Evolutionary conservation across 2,888 invertebrate genomes (phyloP).

Genomic region (Euphydryas editha): DNA sequence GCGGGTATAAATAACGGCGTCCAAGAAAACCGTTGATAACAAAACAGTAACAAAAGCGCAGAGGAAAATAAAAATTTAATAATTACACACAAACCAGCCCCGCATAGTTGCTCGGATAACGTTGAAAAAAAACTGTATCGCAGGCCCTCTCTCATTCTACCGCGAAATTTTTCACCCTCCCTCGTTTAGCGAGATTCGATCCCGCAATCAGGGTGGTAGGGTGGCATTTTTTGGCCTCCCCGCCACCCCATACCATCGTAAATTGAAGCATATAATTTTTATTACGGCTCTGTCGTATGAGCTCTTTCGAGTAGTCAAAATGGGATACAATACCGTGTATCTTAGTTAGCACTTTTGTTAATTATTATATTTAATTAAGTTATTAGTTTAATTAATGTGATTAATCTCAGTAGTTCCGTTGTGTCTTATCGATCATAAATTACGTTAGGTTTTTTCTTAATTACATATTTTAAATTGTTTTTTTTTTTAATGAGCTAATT

Average conservation of each 20-base stretch:
- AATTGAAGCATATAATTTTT: constrained; percentile 84
- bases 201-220: constrained; percentile 78
- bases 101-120: constrained; percentile 78
- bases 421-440: not conserved
- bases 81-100: constrained; percentile 71
- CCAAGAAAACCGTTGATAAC: constrained; percentile 26
- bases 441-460: not conserved
- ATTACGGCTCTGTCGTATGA: constrained; percentile 79
- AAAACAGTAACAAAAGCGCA: constrained; percentile 46
- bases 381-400: constrained; percentile 6
- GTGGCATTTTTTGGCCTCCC: constrained; percentile 70
- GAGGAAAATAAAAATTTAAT: constrained; percentile 66
- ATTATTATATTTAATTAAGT: constrained; percentile 19
- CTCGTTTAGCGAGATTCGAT: constrained; percentile 81
- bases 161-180: constrained; percentile 68
- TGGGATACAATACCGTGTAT: constrained; percentile 42
- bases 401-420: not conserved
- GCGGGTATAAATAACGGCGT: constrained; percentile 10
- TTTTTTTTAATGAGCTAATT: too few species aligned
- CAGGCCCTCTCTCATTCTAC: constrained; percentile 57
- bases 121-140: constrained; percentile 77
- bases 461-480: not conserved
- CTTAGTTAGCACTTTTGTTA: constrained; percentile 35
- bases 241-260: constrained; percentile 67
- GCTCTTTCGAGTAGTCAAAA: constrained; percentile 58